Evolutionary conservation across 2,888 invertebrate genomes (phyloP).

Genomic region (Globia sparganii): DNA sequence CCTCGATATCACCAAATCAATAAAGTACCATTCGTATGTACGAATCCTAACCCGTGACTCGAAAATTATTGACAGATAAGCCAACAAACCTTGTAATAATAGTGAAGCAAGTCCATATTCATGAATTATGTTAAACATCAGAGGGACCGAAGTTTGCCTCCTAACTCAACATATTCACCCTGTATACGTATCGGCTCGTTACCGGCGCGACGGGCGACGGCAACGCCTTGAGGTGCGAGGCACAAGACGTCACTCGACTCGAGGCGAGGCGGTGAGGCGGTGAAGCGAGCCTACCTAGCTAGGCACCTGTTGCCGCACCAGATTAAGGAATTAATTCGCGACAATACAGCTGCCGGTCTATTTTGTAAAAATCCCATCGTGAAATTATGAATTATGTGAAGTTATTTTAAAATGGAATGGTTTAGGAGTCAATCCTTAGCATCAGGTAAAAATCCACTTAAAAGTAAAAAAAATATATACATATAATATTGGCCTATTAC

Average conservation of each 20-base stretch:
- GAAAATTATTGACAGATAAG: not conserved
- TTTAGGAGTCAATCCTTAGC: not conserved
- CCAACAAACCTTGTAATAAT: not conserved
- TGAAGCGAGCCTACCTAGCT: constrained; percentile 17
- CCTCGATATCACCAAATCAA: not conserved
- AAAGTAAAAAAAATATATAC: too few species aligned
- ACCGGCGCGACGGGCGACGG: not conserved
- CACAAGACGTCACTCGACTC: not conserved
- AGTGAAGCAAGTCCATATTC: constrained; percentile 3
- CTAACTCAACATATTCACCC: not conserved
- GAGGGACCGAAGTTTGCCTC: not conserved
- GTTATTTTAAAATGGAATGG: not conserved
- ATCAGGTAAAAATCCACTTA: too few species aligned
- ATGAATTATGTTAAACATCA: constrained; percentile 10
- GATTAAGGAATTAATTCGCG: constrained; percentile 19
- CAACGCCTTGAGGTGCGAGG: not conserved
- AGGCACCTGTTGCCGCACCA: constrained; percentile 50
- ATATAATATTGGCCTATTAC: too few species aligned
- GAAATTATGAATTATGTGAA: not conserved
- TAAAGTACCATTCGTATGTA: not conserved
- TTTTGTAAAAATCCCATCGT: too few species aligned
- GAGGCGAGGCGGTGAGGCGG: not conserved
- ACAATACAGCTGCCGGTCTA: not conserved
- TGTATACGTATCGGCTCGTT: constrained; percentile 6
- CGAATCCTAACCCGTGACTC: not conserved